A percentile compares a stretch with the other conserved stretches of the same genome.
Evolutionary conservation across 2,888 invertebrate genomes (phyloP).

Genomic region (Tipula unca): DNA sequence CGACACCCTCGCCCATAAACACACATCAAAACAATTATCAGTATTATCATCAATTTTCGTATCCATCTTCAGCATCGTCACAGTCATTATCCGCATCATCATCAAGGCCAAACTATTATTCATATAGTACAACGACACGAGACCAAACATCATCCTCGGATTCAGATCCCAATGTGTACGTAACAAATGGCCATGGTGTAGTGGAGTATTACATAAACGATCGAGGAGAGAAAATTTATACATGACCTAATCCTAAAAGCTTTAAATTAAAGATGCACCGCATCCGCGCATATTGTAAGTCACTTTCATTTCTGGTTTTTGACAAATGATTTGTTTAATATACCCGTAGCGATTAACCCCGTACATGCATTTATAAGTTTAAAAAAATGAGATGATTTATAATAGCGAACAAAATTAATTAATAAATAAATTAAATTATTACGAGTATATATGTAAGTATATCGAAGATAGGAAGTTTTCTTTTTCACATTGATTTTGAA

Average conservation of each 20-base stretch:
- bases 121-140: conserved; percentile 16
- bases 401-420: neutral
- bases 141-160: conserved; percentile 23
- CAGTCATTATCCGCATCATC: conserved; percentile 25
- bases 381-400: neutral
- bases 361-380: neutral
- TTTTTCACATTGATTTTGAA: neutral
- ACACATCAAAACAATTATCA: neutral
- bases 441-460: too few relatives aligned
- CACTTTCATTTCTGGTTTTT: neutral
- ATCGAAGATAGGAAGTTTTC: neutral
- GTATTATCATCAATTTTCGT: neutral
- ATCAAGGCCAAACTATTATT: conserved; percentile 26
- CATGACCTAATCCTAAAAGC: conserved; percentile 1
- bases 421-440: neutral
- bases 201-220: conserved; percentile 37
- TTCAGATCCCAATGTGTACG: conserved; percentile 33
- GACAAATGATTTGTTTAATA: neutral
- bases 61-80: neutral
- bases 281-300: neutral
- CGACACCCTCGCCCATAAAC: neutral
- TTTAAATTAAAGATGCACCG: neutral
- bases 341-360: neutral
- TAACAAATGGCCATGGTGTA: conserved; percentile 36
- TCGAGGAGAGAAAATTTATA: conserved; percentile 34